Evolutionary conservation across 2,888 invertebrate genomes (phyloP), one percentile per base, ranked within the genome.

Genomic region (Dicyrtomina minuta): DNA sequence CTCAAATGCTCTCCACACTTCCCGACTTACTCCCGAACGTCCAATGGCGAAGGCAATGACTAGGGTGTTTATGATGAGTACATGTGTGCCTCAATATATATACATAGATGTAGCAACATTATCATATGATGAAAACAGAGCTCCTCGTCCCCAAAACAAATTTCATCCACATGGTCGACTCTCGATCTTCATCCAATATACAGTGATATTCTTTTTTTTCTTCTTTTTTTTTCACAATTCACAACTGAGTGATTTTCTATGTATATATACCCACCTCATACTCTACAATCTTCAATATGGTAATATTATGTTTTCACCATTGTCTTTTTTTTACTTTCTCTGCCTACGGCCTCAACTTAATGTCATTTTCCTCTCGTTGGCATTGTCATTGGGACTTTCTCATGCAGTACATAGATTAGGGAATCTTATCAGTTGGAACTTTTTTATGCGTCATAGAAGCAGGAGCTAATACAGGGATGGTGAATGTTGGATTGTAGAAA

Each of bases 341-440:
- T 3, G 33, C 33, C 33, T 33, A 33, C 8, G 33, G 33, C 33
- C 33, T 33, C 4, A 33, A 33, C 33, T 33, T 33, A 5, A 33
- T 8, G 33, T 33, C 33, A 33, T 33, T 33, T 33, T 33, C 33
- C 33, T 33, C 33, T 8, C 33, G 33, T 33, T 33, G 33, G 8
- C 8, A 33, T 33, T 33, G 33, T 33, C 17, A 51, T 51, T 51
- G 33, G 33, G 12, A 43, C 55, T 24, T 26, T 56, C n/a, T 12
- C 44, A 62, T 64, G 33, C 64, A 20, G n/a, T n/a, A n/a, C n/a
- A n/a, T n/a, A n/a, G n/a, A n/a, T 33, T 33, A 64, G 49, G 64
- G 51, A 51, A 64, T 64, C 49, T 64, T 64, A 39, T 51, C 64
- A 51, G 24, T 39, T 22, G 51, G 39, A 64, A 64, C 64, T 33